A percentile compares a stretch with the other conserved stretches of the same genome.
Conservation (phyloP, 1,140 invertebrate species). For the Nylanderia fulva region DNA sequence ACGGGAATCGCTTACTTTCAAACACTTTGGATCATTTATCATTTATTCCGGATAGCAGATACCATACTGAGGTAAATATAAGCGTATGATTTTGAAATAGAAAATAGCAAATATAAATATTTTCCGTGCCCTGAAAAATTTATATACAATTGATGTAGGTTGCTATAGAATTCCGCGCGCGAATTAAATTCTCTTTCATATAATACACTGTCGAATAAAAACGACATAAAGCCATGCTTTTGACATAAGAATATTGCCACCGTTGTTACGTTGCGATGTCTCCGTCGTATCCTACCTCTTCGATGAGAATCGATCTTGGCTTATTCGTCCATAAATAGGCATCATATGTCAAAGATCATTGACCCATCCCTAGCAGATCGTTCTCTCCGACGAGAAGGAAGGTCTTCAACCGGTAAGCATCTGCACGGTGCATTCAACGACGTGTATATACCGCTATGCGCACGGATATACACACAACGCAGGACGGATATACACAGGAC, state of each 20-base stretch:
- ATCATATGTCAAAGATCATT: conserved; percentile 78
- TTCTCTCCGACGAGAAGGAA: conserved; percentile 67
- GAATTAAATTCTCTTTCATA: no score
- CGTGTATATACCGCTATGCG: conserved; percentile 72
- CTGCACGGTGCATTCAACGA: conserved; percentile 71
- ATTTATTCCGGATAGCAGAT: conserved; percentile 15
- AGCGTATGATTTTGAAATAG: no score
- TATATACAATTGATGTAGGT: no score
- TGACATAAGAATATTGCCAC: not conserved
- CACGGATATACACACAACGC: conserved; percentile 64
- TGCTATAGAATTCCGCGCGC: no score
- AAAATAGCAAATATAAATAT: no score
- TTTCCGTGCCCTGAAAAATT: no score
- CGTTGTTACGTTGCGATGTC: conserved; percentile 9
- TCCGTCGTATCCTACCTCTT: conserved; percentile 41
- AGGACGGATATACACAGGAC: conserved; percentile 37
- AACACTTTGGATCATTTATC: conserved; percentile 58
- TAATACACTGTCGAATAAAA: not conserved
- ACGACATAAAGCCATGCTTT: not conserved
- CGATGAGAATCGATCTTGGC: conserved; percentile 58
- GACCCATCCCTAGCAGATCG: conserved; percentile 79
- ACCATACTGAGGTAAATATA: no score
- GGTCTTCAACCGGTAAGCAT: conserved; percentile 72
- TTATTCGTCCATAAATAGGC: conserved; percentile 70
- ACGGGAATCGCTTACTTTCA: conserved; percentile 61